A percentile compares a stretch with the other conserved stretches of the same genome.
Conservation (phyloP, 2,888 invertebrate genomes). For the Drosophila differens region DNA sequence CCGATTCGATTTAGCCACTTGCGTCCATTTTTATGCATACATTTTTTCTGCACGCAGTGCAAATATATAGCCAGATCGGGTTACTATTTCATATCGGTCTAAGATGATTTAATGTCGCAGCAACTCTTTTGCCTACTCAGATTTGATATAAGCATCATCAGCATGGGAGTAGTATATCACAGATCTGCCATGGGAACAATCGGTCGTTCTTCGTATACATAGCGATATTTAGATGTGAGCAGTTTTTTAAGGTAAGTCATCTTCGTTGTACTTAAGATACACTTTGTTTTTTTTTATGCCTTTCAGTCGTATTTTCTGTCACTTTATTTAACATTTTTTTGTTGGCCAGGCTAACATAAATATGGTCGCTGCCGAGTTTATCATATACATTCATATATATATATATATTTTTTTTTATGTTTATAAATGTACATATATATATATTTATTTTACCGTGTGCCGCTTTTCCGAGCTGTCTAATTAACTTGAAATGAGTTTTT, state of each 20-base stretch:
- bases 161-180: not conserved
- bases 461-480: constrained; percentile 40
- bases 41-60: not conserved
- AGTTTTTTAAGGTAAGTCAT: not conserved
- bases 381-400: not conserved
- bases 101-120: not conserved
- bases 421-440: not conserved
- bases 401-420: not conserved
- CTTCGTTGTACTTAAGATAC: not conserved
- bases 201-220: not conserved
- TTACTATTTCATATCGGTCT: not conserved
- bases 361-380: constrained; percentile 13
- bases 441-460: constrained; percentile 10
- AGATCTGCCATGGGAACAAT: not conserved
- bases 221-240: not conserved
- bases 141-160: not conserved
- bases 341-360: constrained; percentile 8
- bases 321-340: not conserved
- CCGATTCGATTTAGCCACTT: not conserved
- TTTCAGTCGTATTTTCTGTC: constrained; percentile 21
- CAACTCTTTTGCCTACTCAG: not conserved
- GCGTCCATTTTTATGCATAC: not conserved
- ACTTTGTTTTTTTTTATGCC: not conserved
- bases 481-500: constrained; percentile 72
- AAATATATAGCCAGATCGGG: not conserved